Conservation (phyloP, 2,888 invertebrate species). For the Sphecodes monilicornis region DNA sequence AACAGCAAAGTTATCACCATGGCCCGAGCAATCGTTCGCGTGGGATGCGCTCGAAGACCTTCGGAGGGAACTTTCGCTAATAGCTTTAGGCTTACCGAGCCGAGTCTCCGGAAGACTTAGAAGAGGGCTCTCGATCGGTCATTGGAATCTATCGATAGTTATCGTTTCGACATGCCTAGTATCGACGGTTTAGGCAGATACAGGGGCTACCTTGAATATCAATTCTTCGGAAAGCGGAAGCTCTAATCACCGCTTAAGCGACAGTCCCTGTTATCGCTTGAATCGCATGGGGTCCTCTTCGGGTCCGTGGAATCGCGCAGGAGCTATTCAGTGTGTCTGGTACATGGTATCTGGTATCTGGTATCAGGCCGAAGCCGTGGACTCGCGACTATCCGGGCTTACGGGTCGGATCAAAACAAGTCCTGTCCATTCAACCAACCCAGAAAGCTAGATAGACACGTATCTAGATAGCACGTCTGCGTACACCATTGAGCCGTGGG, state of each 20-base stretch:
- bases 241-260: too few relatives aligned
- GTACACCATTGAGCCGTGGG: conserved; percentile 49
- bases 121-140: not conserved
- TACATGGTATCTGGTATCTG: not conserved
- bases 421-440: conserved; percentile 64
- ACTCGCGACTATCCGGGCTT: conserved; percentile 20
- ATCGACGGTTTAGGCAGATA: not conserved
- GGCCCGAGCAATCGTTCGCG: too few relatives aligned
- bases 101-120: not conserved
- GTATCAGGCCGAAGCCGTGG: not conserved
- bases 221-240: not conserved
- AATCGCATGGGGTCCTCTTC: not conserved
- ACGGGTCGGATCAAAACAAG: conserved; percentile 57
- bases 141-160: not conserved
- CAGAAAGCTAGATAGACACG: conserved; percentile 50
- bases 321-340: not conserved
- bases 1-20: not conserved
- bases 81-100: not conserved
- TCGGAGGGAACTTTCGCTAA: not conserved
- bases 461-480: conserved; percentile 52
- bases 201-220: not conserved
- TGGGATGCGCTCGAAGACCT: not conserved
- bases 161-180: not conserved
- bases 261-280: not conserved
- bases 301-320: not conserved